Conservation (phyloP, 2,113 vertebrate species). For the Collichthys lucidus region DNA sequence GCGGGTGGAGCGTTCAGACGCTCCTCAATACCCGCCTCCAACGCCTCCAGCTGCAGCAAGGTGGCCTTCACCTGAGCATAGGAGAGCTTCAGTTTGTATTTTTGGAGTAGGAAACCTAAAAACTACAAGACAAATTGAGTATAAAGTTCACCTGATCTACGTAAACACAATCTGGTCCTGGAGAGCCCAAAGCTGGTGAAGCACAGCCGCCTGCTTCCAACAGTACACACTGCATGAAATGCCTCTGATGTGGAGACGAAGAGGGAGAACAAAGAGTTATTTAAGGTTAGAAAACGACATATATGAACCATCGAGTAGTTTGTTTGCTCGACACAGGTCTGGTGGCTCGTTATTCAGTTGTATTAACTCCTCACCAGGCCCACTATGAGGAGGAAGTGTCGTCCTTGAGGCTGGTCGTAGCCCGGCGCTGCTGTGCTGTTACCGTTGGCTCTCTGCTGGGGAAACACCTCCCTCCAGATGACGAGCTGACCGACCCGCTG, state of each 20-base stretch:
- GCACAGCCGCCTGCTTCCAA: conserved; percentile 93
- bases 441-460: conserved; percentile 71
- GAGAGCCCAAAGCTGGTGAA: conserved; percentile 86
- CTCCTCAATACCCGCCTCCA: conserved; percentile 87
- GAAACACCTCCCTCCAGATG: conserved; percentile 96
- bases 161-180: conserved; percentile 94
- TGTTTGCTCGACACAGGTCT: no score
- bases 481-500: conserved; percentile 91
- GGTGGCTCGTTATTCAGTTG: no score
- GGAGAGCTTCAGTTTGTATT: background rate
- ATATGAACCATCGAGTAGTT: background rate
- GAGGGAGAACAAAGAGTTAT: background rate
- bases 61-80: conserved; percentile 86
- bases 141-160: conserved; percentile 87
- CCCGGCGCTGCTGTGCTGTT: conserved; percentile 47
- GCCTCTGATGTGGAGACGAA: conserved; percentile 81
- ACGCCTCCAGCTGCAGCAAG: conserved; percentile 89
- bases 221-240: conserved; percentile 93
- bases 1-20: conserved; percentile 83
- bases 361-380: conserved; percentile 86
- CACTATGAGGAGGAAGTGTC: conserved; percentile 94
- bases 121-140: background rate
- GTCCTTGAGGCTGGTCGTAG: conserved; percentile 85
- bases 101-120: no score
- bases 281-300: background rate